Conservation (phyloP, 2,888 invertebrate genomes). For the Sepioteuthis lessoniana region DNA sequence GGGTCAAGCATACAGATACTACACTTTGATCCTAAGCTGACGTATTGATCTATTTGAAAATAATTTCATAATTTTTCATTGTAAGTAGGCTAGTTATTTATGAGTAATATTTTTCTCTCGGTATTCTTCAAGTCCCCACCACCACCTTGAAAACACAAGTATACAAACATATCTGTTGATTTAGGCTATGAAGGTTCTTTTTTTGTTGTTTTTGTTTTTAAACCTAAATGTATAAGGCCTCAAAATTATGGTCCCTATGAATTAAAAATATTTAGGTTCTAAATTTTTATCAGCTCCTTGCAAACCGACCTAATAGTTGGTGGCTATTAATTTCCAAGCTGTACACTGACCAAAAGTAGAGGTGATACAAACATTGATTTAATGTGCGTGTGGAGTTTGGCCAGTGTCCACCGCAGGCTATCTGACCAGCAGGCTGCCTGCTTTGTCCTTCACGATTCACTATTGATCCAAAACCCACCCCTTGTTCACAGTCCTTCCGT, state of each 20-base stretch:
- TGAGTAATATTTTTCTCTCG: too few relatives aligned
- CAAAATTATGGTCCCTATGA: neutral
- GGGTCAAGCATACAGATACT: too few relatives aligned
- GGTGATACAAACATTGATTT: slow-evolving; percentile 33
- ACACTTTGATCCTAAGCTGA: too few relatives aligned
- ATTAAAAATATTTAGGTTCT: neutral
- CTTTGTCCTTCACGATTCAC: slow-evolving; percentile 33
- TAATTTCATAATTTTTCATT: too few relatives aligned
- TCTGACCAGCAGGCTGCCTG: slow-evolving; percentile 33
- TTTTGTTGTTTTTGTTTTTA: neutral
- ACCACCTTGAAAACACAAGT: too few relatives aligned
- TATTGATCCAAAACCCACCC: slow-evolving; percentile 25
- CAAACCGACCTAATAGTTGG: slow-evolving; percentile 23
- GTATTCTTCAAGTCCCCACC: too few relatives aligned
- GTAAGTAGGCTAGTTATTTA: too few relatives aligned
- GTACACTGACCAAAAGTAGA: slow-evolving; percentile 6
- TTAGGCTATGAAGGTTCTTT: neutral
- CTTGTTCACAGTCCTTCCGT: slow-evolving; percentile 33
- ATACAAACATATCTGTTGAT: neutral
- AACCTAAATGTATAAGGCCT: neutral
- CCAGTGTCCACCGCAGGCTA: slow-evolving; percentile 23
- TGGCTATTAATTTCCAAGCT: neutral
- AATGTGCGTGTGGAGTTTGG: slow-evolving; percentile 33
- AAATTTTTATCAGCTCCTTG: neutral
- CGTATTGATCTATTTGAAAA: too few relatives aligned